Evolutionary conservation across 1,140 invertebrate genomes (phyloP), one percentile per base, ranked within the genome.

Genomic region (Drosophila busckii): DNA sequence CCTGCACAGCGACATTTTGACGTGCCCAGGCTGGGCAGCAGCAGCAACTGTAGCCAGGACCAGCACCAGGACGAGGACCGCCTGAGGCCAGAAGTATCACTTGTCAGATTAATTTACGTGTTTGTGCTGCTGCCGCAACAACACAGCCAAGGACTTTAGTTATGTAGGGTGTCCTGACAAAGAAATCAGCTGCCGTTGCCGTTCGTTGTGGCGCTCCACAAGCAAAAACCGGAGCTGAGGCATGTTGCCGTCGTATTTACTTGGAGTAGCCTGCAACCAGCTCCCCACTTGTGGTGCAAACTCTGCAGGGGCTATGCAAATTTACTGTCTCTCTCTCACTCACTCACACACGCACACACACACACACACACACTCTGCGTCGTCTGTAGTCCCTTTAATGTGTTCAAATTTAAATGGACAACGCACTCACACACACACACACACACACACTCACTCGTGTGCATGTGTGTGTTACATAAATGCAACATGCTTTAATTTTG

Each of bases 71-170:
- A 42, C 53, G 29, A 42, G 49, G 62, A 44, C 38, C 40, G 46
- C 70, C 71, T 40, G 52, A 80, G 71, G 71, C 73, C 73, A 80
- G 73, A 76, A 76, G 71, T 76, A 76, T 76, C 71, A 76, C 71
- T 76, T 76, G 71, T 76, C 71, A 76, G 71, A 76, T 76, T 76
- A 76, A 76, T 76, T 76, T 76, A 76, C 71, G 71, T 76, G 73
- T 76, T 76, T 76, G 71, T 76, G 68, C 68, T 66, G 67, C 67
- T 53, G 56, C 69, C 73, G 41, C 73, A 67, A 61, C 62, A 65
- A 29, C 63, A 66, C 28, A 44, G 50, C 41, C 53, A 38, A 64
- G 59, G 55, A 54, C 31, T 49, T 28, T 38, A 45, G 38, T 26
- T 35, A n/a, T 10, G 5, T 35, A 5, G 49, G 19, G 17, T 38